Evolutionary conservation across 2,797 vertebrate species (phyloP).

Genomic region (Lacerta viridis): DNA sequence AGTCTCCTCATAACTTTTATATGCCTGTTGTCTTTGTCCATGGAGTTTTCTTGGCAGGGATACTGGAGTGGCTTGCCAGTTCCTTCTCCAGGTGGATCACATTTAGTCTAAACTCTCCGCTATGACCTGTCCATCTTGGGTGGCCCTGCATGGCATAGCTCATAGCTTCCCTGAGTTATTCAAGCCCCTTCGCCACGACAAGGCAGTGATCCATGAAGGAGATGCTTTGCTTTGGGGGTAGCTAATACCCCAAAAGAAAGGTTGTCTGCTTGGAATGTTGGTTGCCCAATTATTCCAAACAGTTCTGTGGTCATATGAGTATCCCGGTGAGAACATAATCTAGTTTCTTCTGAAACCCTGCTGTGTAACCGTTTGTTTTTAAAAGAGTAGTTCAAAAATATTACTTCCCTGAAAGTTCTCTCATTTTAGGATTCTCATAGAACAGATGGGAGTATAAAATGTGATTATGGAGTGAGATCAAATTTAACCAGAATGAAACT

Average conservation of each 20-base stretch:
- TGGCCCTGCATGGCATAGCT: too few relatives aligned
- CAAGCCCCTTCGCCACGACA: too few relatives aligned
- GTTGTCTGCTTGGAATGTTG: not conserved
- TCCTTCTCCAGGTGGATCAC: too few relatives aligned
- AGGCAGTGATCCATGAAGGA: too few relatives aligned
- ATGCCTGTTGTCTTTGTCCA: too few relatives aligned
- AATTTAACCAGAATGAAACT: constrained; percentile 23
- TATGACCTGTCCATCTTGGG: too few relatives aligned
- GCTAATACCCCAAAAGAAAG: too few relatives aligned
- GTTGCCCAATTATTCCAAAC: not conserved
- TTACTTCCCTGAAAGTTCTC: not conserved
- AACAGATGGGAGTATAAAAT: constrained; percentile 36
- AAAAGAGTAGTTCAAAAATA: not conserved
- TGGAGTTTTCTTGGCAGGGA: too few relatives aligned
- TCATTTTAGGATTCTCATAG: constrained; percentile 27
- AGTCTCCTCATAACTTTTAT: too few relatives aligned
- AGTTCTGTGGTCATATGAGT: not conserved
- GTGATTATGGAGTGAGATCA: constrained; percentile 17
- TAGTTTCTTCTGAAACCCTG: not conserved
- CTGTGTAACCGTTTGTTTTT: constrained; percentile 5
- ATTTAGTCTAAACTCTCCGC: too few relatives aligned
- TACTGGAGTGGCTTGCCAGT: too few relatives aligned
- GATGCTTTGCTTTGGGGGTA: not conserved
- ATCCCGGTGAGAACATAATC: constrained; percentile 1
- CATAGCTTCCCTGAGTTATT: too few relatives aligned